phyloP scores from a whole-genome alignment of 2,797 vertebrate genomes.

The Benthosema pterotum region DNA sequence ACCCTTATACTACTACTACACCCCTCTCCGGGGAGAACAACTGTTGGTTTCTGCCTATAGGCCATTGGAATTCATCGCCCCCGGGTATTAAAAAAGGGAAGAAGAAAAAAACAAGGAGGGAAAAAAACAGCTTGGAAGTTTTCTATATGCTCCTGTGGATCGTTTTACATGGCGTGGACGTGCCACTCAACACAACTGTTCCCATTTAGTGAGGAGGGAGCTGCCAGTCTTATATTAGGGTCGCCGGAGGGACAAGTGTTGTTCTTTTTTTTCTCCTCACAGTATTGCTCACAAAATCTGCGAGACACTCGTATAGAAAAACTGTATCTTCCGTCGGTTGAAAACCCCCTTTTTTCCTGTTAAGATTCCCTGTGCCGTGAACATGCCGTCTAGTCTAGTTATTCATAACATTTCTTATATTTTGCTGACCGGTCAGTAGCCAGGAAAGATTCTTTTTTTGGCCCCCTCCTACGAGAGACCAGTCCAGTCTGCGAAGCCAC shows the following conservation, averaged over 20 bases:
- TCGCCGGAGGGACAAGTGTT: conserved; percentile 66
- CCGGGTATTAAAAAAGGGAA: conserved; percentile 40
- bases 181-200: conserved; percentile 76
- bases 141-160: conserved; percentile 72
- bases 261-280: conserved; percentile 32
- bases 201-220: conserved; percentile 57
- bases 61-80: conserved; percentile 66
- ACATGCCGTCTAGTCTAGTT: conserved; percentile 5
- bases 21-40: conserved; percentile 78
- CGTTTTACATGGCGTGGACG: conserved; percentile 73
- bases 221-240: conserved; percentile 67
- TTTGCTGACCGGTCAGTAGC: conserved; percentile 21
- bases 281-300: conserved; percentile 55
- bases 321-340: conserved; percentile 17
- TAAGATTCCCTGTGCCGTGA: background rate
- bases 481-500: conserved; percentile 43
- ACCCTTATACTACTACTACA: no score
- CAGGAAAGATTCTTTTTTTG: conserved; percentile 44
- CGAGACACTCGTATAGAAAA: conserved; percentile 28
- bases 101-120: background rate
- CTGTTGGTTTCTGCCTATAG: conserved; percentile 66
- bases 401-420: background rate
- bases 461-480: conserved; percentile 20
- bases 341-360: no score
- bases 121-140: conserved; percentile 58